Percentiles rank a stretch among this genome's conserved stretches.
Evolutionary conservation across 2,888 invertebrate genomes (phyloP).

Genomic region (Byasa hedistus): DNA sequence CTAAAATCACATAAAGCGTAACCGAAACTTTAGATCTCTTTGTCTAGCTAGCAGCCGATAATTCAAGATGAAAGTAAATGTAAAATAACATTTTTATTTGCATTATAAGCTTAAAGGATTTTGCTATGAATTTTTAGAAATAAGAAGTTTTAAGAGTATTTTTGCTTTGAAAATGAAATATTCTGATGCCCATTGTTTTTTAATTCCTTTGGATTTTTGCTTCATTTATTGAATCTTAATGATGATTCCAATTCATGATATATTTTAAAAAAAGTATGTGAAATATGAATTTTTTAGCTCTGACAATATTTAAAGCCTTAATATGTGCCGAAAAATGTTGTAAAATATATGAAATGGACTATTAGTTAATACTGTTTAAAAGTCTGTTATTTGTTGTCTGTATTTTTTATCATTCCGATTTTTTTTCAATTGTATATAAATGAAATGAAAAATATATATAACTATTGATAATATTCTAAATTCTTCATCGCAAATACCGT

Average conservation of each 20-base stretch:
- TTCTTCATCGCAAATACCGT: no score
- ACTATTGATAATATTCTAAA: no score
- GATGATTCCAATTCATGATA: neutral
- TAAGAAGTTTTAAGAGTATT: conserved; percentile 4
- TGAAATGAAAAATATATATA: no score
- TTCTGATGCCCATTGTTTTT: neutral
- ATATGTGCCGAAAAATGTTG: neutral
- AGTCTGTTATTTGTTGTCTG: neutral
- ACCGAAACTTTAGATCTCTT: conserved; percentile 22
- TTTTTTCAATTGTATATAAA: no score
- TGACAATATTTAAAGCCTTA: neutral
- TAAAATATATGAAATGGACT: neutral
- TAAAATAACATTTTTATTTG: conserved; percentile 10
- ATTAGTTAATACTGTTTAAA: neutral
- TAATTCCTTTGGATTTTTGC: neutral
- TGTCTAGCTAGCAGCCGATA: conserved; percentile 1
- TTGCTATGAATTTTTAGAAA: conserved; percentile 17
- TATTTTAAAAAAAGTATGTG: neutral
- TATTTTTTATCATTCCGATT: neutral
- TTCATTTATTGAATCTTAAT: neutral
- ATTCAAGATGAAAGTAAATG: conserved; percentile 9
- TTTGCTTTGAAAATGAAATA: conserved; percentile 3
- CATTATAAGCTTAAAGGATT: conserved; percentile 18
- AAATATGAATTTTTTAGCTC: neutral
- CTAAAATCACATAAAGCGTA: neutral